A percentile compares a stretch with the other conserved stretches of the same genome.
Evolutionary conservation across 1,140 invertebrate species (phyloP).

Genomic region (Phocides pigmalion): DNA sequence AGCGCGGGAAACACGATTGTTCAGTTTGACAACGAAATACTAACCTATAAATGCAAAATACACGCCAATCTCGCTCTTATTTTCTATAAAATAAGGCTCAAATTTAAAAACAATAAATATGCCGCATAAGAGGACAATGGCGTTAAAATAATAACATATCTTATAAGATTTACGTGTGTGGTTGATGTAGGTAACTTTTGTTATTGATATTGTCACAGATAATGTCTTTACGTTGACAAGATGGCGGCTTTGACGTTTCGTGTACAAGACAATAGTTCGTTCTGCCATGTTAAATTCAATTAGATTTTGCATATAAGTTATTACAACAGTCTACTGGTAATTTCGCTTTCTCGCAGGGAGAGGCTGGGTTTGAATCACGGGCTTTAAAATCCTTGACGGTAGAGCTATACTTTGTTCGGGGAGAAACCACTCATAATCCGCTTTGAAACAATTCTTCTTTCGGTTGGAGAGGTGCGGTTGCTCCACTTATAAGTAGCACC

Average conservation of each 20-base stretch:
- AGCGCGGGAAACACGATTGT: constrained; percentile 23
- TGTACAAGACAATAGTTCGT: background rate
- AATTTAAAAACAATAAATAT: background rate
- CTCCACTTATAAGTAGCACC: too few relatives aligned
- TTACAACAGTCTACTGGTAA: too few relatives aligned
- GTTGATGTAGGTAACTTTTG: constrained; percentile 23
- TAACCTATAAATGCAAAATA: constrained; percentile 12
- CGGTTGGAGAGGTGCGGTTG: too few relatives aligned
- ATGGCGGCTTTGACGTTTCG: constrained; percentile 1
- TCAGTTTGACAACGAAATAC: constrained; percentile 16
- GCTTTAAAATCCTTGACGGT: too few relatives aligned
- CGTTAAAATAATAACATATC: constrained; percentile 12
- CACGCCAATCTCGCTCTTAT: constrained; percentile 2
- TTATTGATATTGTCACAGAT: constrained; percentile 21
- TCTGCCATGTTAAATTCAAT: background rate
- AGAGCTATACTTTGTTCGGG: too few relatives aligned
- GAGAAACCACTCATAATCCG: too few relatives aligned
- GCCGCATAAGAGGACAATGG: background rate
- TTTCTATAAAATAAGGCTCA: background rate
- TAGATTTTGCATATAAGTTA: background rate
- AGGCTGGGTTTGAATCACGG: too few relatives aligned
- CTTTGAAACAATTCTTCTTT: too few relatives aligned
- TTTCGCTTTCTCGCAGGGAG: too few relatives aligned
- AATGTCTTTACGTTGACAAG: constrained; percentile 11
- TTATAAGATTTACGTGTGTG: background rate